Conservation (phyloP, 2,113 vertebrate genomes). For the Zosterops borbonicus region DNA sequence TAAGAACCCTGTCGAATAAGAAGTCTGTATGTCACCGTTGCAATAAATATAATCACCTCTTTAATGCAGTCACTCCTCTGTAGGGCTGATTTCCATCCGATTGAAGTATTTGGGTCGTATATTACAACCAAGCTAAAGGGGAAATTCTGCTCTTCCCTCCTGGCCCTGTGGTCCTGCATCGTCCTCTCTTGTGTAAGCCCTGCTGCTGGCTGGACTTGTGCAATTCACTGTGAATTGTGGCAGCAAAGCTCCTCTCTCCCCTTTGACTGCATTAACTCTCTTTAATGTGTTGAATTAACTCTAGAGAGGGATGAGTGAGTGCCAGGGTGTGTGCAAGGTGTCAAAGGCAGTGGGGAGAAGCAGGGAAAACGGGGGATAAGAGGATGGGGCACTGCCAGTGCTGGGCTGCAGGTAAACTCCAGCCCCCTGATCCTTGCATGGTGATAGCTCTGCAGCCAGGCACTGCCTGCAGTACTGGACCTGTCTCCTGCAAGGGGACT, state of each 20-base stretch:
- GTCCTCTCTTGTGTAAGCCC: background rate
- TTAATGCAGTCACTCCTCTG: background rate
- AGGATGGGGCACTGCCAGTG: background rate
- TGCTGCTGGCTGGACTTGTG: background rate
- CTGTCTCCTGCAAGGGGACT: background rate
- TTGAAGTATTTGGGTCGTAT: background rate
- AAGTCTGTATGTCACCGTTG: background rate
- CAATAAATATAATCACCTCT: background rate
- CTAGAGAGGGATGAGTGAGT: background rate
- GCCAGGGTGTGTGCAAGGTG: background rate
- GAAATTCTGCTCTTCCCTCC: background rate
- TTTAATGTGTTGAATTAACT: background rate
- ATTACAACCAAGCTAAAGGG: background rate
- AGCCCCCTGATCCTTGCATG: background rate
- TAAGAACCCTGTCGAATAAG: background rate
- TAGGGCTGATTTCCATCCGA: background rate
- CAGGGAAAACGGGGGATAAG: accelerated
- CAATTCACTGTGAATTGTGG: background rate
- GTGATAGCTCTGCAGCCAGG: background rate
- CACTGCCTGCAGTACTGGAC: background rate
- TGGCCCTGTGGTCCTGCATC: background rate
- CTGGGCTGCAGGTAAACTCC: background rate
- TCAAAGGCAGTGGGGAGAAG: accelerated
- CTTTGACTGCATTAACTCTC: background rate
- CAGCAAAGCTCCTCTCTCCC: background rate